Base-by-base conservation (phyloP, 2,113 vertebrate genomes). In the Lota lota region DNA sequence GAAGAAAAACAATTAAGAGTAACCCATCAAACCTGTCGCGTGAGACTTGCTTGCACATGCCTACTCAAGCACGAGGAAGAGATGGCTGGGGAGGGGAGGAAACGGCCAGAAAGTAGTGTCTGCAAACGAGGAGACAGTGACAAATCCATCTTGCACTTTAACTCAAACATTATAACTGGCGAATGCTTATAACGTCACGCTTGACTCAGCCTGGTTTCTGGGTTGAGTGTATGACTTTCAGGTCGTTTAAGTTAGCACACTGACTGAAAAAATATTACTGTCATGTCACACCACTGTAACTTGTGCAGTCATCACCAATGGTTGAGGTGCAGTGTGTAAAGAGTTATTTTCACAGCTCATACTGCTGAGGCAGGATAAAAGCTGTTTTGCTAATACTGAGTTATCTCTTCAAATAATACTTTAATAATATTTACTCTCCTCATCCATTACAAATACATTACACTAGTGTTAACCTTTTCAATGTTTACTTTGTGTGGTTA, bases 121-220 rank as follows among this genome's bases (percentile, higher is more conserved):
- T 75, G 67, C 82, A 85, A 81, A 83, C 73, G 81, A 78, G 77
- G 68, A 88, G 87, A 89, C 89, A 88, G 77, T 88, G 89, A 88
- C 78, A 86, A 87, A 90, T 90, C 78, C 79, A 72, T 88, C 80
- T 85, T 84, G 81, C 86, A 72, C 77, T 76, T 81, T 66, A 83
- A 76, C 82, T 85, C 74, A 8, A 86, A 89, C 77, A 82, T 88
- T 83, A 87, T 77, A 75, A 61, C 83, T 65, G 62, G 75, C 87
- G 85, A 88, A 88, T 85, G 86, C 83, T 85, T 90, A 92, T 89
- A 84, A 80, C 64, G 74, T 83, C 83, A 88, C 65, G 81, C 80
- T 90, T 86, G 83, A 68, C 80, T 90, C 79, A 68, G 77, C 64
- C 56, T 72, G 54, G 69, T 73, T 77, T 80, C 83, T 77, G 72